These are phyloP conservation scores for Lepidostoma basale DNA, from an alignment of 1,140 invertebrate genomes.

Conservation along the genomic window DNA sequence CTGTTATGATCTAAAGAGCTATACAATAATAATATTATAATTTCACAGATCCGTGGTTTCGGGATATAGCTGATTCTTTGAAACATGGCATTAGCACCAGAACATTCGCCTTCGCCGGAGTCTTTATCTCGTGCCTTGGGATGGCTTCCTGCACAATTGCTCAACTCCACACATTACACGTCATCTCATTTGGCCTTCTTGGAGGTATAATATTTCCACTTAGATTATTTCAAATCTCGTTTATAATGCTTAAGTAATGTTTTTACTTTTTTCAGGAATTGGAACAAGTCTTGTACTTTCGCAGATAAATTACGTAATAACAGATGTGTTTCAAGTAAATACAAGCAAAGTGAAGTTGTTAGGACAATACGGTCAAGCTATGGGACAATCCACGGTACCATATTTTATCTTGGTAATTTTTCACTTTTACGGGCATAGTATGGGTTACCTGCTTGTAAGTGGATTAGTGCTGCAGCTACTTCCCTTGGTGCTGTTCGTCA, in stretches of 20 bases:
- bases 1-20: too few species aligned
- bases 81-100: conserved; percentile 51
- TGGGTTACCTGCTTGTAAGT: conserved; percentile 51
- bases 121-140: conserved; percentile 48
- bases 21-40: too few species aligned
- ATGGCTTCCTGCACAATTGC: conserved; percentile 51
- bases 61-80: conserved; percentile 58
- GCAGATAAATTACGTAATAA: conserved; percentile 56
- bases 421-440: conserved; percentile 52
- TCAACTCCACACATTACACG: conserved; percentile 47
- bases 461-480: conserved; percentile 55
- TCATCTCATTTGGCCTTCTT: conserved; percentile 52
- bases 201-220: conserved; percentile 48
- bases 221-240: neutral
- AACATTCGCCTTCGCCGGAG: conserved; percentile 52
- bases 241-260: neutral
- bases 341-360: conserved; percentile 51
- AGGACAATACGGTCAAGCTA: conserved; percentile 53
- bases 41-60: conserved; percentile 57
- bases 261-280: conserved; percentile 50
- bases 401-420: conserved; percentile 54
- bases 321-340: conserved; percentile 55
- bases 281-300: conserved; percentile 56
- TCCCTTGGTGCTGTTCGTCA: conserved; percentile 53
- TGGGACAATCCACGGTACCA: conserved; percentile 55